Percentiles rank a stretch among this genome's conserved stretches.
Evolutionary conservation across 2,797 vertebrate species (phyloP).

Genomic region (Harpagifer antarcticus): DNA sequence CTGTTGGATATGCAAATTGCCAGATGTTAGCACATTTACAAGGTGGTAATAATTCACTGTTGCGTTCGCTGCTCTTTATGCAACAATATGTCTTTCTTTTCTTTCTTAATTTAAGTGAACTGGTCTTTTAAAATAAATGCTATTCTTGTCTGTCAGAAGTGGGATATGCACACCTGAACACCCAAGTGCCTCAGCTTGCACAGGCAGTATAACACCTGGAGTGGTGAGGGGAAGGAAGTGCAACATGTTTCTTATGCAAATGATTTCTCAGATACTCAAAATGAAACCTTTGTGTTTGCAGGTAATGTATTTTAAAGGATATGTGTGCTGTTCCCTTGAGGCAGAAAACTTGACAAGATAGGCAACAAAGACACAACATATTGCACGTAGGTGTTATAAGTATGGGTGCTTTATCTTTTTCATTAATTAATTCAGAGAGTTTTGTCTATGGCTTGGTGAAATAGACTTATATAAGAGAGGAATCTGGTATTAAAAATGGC

Average conservation of each 20-base stretch:
- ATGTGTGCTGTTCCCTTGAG: no score
- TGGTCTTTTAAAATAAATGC: background rate
- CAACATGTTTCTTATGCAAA: no score
- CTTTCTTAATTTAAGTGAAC: background rate
- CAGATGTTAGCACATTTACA: background rate
- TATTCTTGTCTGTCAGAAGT: no score
- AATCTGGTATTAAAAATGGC: conserved; percentile 7
- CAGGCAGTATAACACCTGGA: no score
- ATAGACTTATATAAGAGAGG: background rate
- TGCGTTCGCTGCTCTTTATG: background rate
- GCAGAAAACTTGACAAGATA: background rate
- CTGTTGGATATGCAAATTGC: background rate
- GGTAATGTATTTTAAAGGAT: no score
- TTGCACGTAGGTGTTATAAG: background rate
- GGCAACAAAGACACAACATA: background rate
- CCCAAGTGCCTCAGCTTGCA: no score
- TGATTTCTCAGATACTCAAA: no score
- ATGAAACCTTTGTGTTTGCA: no score
- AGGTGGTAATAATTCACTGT: background rate
- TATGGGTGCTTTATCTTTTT: background rate
- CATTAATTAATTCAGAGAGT: background rate
- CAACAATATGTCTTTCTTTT: background rate
- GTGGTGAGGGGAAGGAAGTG: no score
- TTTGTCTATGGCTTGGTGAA: background rate
- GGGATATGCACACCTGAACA: no score